These are phyloP conservation scores for Elegia similella DNA, from an alignment of 2,888 invertebrate species.

Conservation along the genomic window DNA sequence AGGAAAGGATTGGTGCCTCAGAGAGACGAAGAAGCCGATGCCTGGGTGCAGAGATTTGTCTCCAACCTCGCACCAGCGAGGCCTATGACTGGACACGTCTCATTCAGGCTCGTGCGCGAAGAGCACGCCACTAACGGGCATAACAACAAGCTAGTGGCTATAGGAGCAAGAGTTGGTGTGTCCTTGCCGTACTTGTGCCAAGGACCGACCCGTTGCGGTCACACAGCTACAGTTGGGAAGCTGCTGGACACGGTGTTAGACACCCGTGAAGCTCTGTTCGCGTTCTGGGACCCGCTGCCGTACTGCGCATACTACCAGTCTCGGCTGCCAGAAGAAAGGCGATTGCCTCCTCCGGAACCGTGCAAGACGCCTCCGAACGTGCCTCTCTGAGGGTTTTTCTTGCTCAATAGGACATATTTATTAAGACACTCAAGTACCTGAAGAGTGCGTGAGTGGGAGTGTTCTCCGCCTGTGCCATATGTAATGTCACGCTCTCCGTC, in stretches of 20 bases:
- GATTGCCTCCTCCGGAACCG: slow-evolving; percentile 75
- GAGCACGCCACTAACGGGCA: slow-evolving; percentile 74
- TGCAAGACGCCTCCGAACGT: slow-evolving; percentile 79
- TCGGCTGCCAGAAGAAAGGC: slow-evolving; percentile 83
- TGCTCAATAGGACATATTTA: slow-evolving; percentile 54
- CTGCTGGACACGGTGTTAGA: slow-evolving; percentile 86
- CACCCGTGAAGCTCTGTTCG: slow-evolving; percentile 90
- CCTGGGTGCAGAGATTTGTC: slow-evolving; percentile 88
- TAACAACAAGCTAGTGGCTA: slow-evolving; percentile 58
- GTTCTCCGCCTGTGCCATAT: slow-evolving; percentile 38
- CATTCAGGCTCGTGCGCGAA: slow-evolving; percentile 87
- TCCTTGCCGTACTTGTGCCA: slow-evolving; percentile 91
- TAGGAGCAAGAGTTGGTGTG: slow-evolving; percentile 89
- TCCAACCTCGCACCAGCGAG: slow-evolving; percentile 83
- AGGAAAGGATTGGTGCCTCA: slow-evolving; percentile 86
- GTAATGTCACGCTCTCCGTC: slow-evolving; percentile 41
- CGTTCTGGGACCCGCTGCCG: slow-evolving; percentile 92
- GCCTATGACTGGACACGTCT: slow-evolving; percentile 89
- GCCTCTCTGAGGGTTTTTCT: slow-evolving; percentile 57
- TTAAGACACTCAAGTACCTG: slow-evolving; percentile 78
- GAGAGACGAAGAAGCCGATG: slow-evolving; percentile 84
- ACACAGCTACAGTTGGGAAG: slow-evolving; percentile 83
- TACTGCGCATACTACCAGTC: slow-evolving; percentile 93
- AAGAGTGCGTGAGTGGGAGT: slow-evolving; percentile 69
- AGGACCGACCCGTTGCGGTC: slow-evolving; percentile 83